Evolutionary conservation across 1,140 invertebrate species (phyloP).

Genomic region (Zophobas morio): DNA sequence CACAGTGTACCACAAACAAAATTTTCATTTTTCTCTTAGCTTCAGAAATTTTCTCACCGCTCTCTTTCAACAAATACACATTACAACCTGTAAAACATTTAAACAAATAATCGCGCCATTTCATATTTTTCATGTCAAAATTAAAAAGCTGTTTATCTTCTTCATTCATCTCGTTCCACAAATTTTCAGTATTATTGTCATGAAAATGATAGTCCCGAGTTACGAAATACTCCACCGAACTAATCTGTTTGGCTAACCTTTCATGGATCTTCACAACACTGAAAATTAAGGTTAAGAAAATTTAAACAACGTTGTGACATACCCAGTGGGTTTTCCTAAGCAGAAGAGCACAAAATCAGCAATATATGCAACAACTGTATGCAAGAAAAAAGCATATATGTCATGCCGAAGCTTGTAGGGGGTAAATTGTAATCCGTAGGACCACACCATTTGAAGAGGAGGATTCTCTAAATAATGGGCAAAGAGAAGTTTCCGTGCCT

Average conservation of each 20-base stretch:
- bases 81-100: neutral
- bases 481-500: no score
- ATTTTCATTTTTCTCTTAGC: conserved; percentile 19
- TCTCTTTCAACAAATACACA: conserved; percentile 26
- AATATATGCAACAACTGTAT: conserved; percentile 5
- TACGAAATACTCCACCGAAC: conserved; percentile 1
- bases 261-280: conserved; percentile 4
- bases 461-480: no score
- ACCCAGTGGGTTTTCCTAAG: neutral
- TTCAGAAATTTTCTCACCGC: conserved; percentile 8
- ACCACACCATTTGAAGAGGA: neutral
- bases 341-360: conserved; percentile 13
- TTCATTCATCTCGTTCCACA: conserved; percentile 6
- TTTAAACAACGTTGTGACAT: neutral
- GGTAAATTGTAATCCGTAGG: neutral
- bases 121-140: conserved; percentile 11
- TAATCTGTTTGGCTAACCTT: neutral
- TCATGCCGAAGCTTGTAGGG: neutral
- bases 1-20: conserved; percentile 57
- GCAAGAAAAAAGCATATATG: conserved; percentile 1
- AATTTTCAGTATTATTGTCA: neutral
- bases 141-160: conserved; percentile 20
- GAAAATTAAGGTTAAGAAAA: neutral
- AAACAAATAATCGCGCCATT: conserved; percentile 8
- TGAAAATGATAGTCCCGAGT: conserved; percentile 15